Evolutionary conservation across 2,888 invertebrate species (phyloP), one percentile per base, ranked within the genome.

Genomic region (Rhagonycha fulva): DNA sequence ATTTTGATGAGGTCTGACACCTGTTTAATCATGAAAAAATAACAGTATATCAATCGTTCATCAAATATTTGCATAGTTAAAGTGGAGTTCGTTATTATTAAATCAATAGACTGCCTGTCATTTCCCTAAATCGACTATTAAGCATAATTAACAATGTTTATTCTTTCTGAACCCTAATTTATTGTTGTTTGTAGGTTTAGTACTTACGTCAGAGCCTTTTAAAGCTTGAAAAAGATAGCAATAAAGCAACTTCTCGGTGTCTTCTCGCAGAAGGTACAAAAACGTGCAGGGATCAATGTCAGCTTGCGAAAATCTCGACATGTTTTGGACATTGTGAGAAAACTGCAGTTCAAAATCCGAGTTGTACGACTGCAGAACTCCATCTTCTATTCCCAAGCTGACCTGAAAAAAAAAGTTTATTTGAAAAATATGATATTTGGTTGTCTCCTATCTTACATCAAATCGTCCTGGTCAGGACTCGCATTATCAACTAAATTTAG

Each of bases 241-340:
- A 86, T 93, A 93, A 28, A 95, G 90, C 3, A 94, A 88, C n/a
- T 91, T 91, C 84, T 94, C 94, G 83, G 91, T 91, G 81, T 93
- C 92, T 84, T 94, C 94, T 82, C 92, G 90, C 77, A 94, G 89
- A 82, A 94, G 91, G 87, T 95, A 95, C 82, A 95, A 92, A 84
- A 95, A 90, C 83, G 92, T 93, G 72, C 84, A 83, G 4, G 87
- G 84, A 78, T 88, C 88, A 32, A 86, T 76, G 76, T 87, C 87
- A 12, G 87, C 87, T 77, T 88, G 88, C 0, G 87, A 88, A 79
- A 88, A 88, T 77, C 90, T 87, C 68, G 90, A 89, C 85, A 94
- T 92, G 81, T 92, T 91, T 28, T 90, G 91, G 4, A 93, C 84
- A 76, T 91, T 89, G 85, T 93, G 93, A 0, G 92, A 89, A 73